Evolutionary conservation across 2,888 invertebrate genomes (phyloP).

Genomic region (Pteria penguin): DNA sequence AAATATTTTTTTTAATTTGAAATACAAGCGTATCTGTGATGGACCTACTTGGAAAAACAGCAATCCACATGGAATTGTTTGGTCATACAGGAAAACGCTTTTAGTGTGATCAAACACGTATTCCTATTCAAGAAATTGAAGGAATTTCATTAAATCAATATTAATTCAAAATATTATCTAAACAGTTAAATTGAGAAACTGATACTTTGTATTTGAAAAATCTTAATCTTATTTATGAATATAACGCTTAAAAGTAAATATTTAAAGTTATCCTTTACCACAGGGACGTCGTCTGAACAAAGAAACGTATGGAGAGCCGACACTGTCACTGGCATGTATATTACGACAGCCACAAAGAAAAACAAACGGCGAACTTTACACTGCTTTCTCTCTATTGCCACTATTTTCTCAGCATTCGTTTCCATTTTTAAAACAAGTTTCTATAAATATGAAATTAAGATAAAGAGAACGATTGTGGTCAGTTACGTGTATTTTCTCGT

Average conservation of each 20-base stretch:
- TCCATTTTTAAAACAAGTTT: slow-evolving; percentile 10
- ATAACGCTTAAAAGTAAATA: no score
- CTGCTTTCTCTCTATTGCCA: not conserved
- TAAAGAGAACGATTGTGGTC: no score
- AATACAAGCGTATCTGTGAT: no score
- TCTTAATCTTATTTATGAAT: no score
- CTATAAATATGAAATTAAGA: slow-evolving; percentile 4
- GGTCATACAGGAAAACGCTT: slow-evolving; percentile 50
- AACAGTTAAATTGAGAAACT: no score
- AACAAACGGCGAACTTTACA: slow-evolving; percentile 39
- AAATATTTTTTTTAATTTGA: no score
- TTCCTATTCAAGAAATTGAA: slow-evolving; percentile 29
- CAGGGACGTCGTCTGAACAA: slow-evolving; percentile 47
- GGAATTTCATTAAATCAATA: no score
- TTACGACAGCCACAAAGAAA: slow-evolving; percentile 40
- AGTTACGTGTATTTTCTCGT: no score
- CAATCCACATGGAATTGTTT: slow-evolving; percentile 34
- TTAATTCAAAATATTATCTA: no score
- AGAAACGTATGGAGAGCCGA: slow-evolving; percentile 42
- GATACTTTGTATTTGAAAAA: no score
- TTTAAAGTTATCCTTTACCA: slow-evolving; percentile 34
- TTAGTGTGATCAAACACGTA: slow-evolving; percentile 42
- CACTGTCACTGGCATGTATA: slow-evolving; percentile 51
- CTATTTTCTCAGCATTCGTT: not conserved
- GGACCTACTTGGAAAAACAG: slow-evolving; percentile 49